These are phyloP conservation scores for Neelides sp. DNA, from an alignment of 1,140 invertebrate species.

Conservation along the genomic window DNA sequence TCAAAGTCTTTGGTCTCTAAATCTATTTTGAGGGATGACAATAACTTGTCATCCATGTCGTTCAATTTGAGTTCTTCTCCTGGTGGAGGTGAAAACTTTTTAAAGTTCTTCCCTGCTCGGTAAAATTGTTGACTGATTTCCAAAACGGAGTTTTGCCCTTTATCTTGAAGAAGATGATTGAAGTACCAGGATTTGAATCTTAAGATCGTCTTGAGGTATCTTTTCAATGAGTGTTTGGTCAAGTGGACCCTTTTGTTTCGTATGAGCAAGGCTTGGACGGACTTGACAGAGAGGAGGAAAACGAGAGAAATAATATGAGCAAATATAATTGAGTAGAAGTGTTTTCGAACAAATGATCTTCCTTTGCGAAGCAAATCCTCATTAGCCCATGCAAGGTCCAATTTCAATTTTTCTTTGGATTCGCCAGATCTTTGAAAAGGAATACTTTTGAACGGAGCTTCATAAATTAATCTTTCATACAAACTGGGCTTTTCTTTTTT, in stretches of 20 bases:
- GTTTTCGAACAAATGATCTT: conserved; percentile 13
- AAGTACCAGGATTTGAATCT: conserved; percentile 7
- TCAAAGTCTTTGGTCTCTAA: neutral
- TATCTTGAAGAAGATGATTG: too few species aligned
- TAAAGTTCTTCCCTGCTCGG: conserved; percentile 11
- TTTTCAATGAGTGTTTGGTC: neutral
- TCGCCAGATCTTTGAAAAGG: too few species aligned
- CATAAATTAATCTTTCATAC: conserved; percentile 12
- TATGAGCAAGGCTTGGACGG: conserved; percentile 22
- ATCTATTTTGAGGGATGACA: conserved; percentile 5
- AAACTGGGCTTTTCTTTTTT: conserved; percentile 6
- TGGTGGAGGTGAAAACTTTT: conserved; percentile 18
- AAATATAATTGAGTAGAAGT: conserved; percentile 28
- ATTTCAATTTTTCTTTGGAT: neutral
- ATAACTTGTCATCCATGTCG: conserved; percentile 6
- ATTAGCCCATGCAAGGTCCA: conserved; percentile 7
- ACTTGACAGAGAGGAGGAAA: conserved; percentile 21
- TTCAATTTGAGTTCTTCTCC: conserved; percentile 15
- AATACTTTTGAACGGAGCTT: conserved; percentile 13
- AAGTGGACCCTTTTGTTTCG: conserved; percentile 8
- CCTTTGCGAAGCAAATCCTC: conserved; percentile 16
- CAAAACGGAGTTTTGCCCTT: too few species aligned
- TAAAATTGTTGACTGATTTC: neutral
- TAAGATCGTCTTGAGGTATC: neutral
- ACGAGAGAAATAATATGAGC: conserved; percentile 25